Evolutionary conservation across 2,888 invertebrate species (phyloP).

Genomic region (Diarsia dahlii): DNA sequence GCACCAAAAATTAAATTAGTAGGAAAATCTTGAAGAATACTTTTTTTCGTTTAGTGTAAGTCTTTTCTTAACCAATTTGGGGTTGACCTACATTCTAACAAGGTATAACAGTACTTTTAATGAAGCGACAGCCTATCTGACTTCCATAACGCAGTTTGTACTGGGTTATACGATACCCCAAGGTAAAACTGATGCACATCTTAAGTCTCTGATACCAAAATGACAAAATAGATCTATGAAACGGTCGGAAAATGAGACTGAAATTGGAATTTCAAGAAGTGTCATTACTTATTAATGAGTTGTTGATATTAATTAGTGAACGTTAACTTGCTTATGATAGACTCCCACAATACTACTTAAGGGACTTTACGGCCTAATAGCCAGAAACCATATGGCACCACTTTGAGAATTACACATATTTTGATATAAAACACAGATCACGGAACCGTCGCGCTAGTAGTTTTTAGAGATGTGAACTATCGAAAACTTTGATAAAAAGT

Average conservation of each 20-base stretch:
- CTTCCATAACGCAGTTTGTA: too few species aligned
- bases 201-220: not conserved
- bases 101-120: too few species aligned
- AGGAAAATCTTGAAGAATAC: not conserved
- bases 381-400: slow-evolving; percentile 20
- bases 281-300: too few species aligned
- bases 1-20: too few species aligned
- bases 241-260: not conserved
- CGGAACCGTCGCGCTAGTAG: not conserved
- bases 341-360: not conserved
- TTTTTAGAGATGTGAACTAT: not conserved
- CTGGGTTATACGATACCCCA: too few species aligned
- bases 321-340: not conserved
- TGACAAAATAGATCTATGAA: not conserved
- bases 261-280: not conserved
- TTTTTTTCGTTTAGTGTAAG: too few species aligned
- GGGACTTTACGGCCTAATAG: not conserved
- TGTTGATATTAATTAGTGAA: not conserved
- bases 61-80: too few species aligned
- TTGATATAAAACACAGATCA: slow-evolving; percentile 19
- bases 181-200: too few species aligned
- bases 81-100: too few species aligned
- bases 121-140: too few species aligned
- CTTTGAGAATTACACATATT: slow-evolving; percentile 50
- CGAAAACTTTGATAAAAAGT: too few species aligned